These are phyloP conservation scores for Tinea trinotella DNA, from an alignment of 2,888 invertebrate genomes.

Conservation along the genomic window DNA sequence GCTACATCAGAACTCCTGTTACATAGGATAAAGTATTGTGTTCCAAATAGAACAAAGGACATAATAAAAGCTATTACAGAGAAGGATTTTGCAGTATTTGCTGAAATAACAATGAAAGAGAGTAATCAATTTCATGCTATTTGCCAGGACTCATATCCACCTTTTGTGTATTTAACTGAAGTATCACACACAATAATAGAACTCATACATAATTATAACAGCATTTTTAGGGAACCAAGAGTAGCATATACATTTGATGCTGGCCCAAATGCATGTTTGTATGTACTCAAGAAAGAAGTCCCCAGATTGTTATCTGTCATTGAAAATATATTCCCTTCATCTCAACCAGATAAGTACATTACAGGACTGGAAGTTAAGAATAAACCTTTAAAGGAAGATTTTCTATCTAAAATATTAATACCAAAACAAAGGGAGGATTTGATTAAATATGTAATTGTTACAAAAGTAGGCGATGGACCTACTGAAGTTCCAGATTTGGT, in stretches of 20 bases:
- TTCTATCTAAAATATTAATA: not conserved
- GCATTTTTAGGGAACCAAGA: constrained; percentile 72
- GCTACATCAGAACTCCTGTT: constrained; percentile 87
- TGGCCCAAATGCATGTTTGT: constrained; percentile 96
- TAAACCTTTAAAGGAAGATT: not conserved
- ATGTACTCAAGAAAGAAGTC: constrained; percentile 83
- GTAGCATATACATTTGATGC: constrained; percentile 99
- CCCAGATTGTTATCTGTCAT: constrained; percentile 78
- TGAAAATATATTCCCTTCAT: constrained; percentile 80
- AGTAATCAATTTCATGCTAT: constrained; percentile 98
- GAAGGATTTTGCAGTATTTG: constrained; percentile 87
- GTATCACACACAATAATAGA: constrained; percentile 85
- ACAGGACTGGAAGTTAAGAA: constrained; percentile 35
- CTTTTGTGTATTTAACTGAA: constrained; percentile 93
- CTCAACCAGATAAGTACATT: constrained; percentile 42
- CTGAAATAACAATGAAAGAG: constrained; percentile 96
- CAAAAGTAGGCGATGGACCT: constrained; percentile 87
- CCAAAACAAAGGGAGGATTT: constrained; percentile 45
- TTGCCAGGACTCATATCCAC: constrained; percentile 94
- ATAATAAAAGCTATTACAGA: constrained; percentile 72
- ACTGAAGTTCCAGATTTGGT: constrained; percentile 45
- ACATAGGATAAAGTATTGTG: constrained; percentile 79
- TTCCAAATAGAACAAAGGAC: constrained; percentile 77
- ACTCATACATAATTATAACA: constrained; percentile 88
- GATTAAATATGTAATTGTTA: constrained; percentile 87